Evolutionary conservation across 2,113 vertebrate species (phyloP).

Genomic region (Dicerorhinus sumatrensis): DNA sequence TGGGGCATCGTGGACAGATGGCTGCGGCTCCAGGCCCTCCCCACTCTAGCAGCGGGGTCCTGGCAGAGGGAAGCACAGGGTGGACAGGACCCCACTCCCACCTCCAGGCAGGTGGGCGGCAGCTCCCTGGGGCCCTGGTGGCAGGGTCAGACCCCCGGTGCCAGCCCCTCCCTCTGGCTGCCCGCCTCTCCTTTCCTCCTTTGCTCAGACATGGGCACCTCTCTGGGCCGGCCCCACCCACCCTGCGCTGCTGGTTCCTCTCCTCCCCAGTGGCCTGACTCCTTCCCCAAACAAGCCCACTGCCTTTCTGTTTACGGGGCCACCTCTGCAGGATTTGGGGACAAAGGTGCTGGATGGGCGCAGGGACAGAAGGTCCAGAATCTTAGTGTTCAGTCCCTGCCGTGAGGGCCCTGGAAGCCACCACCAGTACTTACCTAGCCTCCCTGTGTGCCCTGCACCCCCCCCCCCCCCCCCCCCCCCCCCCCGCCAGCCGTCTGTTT

Average conservation of each 20-base stretch:
- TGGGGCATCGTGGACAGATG: neutral
- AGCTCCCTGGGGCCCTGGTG: neutral
- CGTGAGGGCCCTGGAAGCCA: neutral
- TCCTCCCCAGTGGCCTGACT: neutral
- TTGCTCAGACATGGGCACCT: neutral
- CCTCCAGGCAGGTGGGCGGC: neutral
- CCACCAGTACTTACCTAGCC: neutral
- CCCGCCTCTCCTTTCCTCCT: fast-evolving
- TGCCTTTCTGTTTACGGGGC: neutral
- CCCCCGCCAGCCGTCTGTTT: too few species aligned
- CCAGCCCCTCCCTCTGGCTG: neutral
- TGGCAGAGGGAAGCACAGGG: neutral
- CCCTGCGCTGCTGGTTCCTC: neutral
- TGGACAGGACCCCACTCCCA: neutral
- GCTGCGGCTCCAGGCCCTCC: neutral
- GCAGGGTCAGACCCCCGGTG: neutral
- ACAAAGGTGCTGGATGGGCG: neutral
- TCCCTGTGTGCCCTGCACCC: fast-evolving
- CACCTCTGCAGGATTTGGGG: neutral
- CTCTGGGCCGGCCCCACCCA: neutral
- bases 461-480: too few species aligned
- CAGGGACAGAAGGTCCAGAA: neutral
- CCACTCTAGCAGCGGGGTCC: neutral
- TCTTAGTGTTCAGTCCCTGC: neutral
- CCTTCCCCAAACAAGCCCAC: neutral